phyloP scores from a whole-genome alignment of 2,113 vertebrate species.

The Sorex araneus region DNA sequence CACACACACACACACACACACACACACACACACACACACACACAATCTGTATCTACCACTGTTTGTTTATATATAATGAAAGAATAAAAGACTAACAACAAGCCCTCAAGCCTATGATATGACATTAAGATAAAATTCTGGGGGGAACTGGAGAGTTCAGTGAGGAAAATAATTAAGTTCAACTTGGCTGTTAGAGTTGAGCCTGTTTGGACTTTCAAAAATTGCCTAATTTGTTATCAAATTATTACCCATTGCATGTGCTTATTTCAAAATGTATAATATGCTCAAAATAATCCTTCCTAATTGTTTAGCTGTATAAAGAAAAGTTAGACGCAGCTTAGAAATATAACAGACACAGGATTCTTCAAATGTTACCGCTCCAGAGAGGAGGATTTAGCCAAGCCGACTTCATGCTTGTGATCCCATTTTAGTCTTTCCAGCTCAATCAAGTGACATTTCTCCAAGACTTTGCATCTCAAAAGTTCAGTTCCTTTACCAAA shows the following conservation, averaged over 20 bases:
- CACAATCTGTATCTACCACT: neutral
- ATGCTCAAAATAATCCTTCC: neutral
- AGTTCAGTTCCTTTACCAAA: neutral
- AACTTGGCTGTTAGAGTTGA: neutral
- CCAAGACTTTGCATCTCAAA: neutral
- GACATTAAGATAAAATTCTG: neutral
- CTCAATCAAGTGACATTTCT: slow-evolving; percentile 2
- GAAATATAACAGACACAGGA: neutral
- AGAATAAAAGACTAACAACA: slow-evolving; percentile 37
- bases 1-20: neutral
- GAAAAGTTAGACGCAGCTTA: slow-evolving; percentile 33
- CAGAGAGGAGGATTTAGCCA: neutral
- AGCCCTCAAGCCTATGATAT: neutral
- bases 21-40: neutral
- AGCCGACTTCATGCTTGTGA: neutral
- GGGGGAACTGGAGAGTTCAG: neutral
- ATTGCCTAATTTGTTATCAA: slow-evolving; percentile 37
- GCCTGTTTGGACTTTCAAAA: slow-evolving; percentile 17
- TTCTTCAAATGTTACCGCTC: slow-evolving; percentile 40
- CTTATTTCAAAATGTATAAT: slow-evolving; percentile 59
- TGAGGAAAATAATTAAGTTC: slow-evolving; percentile 4
- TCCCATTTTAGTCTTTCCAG: neutral
- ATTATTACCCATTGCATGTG: neutral
- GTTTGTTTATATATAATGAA: no score
- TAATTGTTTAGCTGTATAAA: slow-evolving; percentile 33